Base-by-base conservation (phyloP, 2,797 vertebrate species). In the Momotus momota region DNA sequence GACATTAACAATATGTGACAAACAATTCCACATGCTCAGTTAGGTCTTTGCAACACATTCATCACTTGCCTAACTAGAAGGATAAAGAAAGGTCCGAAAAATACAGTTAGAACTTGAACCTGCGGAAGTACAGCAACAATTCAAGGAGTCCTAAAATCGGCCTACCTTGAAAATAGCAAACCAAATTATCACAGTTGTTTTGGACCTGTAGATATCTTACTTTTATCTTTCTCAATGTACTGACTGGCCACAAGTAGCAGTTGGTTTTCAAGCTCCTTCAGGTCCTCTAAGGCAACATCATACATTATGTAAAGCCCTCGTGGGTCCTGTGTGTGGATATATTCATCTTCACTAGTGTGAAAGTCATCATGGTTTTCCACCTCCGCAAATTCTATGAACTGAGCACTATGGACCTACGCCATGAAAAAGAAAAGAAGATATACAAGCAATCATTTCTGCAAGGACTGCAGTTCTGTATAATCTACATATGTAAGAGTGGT, bases 361-460 rank as follows among this genome's bases (percentile, higher is more conserved):
- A 97, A 98, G 66, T 98, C 98, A 6, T 98, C 97, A 38, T 98
- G 98, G 84, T 98, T 98, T 94, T 99, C 98, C 70, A 98, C 96
- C 55, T 98, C 98, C 0, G 98, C 96, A 91, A 97, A 98, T 88
- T 98, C 98, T 98, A 98, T 97, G 85, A 98, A 98, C 33, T 98
- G 97, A 10, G 97, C 11, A 6, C 97, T 97, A 10, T 96, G 97
- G 52, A 98, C 95, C 98, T 98, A 60, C 25, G 51, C 57, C 27
- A 4, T 65, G 75, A 83, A 45, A 87, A 86, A 94, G 57, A 82
- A 26, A 93, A 87, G 77, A 64, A 12, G 14, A 85, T 65, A 91
- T 62, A 90, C 27, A 21, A 55, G 75, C 26, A 73, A 33, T 19
- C 72, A 57, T 60, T 64, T 90, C 90, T 91, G 31, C 66, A 84